Percentiles rank a stretch among this genome's conserved stretches.
Evolutionary conservation across 2,888 invertebrate genomes (phyloP).

Genomic region (Latrodectus hesperus): DNA sequence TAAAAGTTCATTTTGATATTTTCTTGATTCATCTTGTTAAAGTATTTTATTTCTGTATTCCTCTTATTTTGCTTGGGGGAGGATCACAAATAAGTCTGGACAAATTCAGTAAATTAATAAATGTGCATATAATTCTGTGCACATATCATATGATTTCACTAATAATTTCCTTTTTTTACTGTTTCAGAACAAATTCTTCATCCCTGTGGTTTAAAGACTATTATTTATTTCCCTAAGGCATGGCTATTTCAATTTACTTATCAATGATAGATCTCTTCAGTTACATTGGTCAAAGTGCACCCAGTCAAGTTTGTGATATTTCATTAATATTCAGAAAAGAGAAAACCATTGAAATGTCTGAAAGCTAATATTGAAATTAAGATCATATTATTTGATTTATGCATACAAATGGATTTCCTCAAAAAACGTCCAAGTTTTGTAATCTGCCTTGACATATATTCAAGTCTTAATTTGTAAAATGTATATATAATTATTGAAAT

Average conservation of each 20-base stretch:
- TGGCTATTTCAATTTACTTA: slow-evolving; percentile 26
- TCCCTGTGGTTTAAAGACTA: slow-evolving; percentile 48
- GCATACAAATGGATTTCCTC: slow-evolving; percentile 6
- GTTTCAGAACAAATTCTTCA: slow-evolving; percentile 27
- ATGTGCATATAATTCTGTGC: too few species aligned
- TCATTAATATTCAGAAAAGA: not conserved
- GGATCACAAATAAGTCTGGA: too few species aligned
- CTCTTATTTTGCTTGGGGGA: too few species aligned
- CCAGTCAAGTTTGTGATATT: not conserved
- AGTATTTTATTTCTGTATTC: too few species aligned
- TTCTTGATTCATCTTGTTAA: too few species aligned
- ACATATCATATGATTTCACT: not conserved
- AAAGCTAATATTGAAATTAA: not conserved
- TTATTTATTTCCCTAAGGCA: slow-evolving; percentile 40
- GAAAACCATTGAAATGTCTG: not conserved
- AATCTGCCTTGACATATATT: slow-evolving; percentile 37
- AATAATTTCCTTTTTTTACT: not conserved
- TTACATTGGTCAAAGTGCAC: too few species aligned
- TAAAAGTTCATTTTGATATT: too few species aligned
- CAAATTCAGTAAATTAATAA: too few species aligned
- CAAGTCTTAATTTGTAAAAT: slow-evolving; percentile 24
- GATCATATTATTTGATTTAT: not conserved
- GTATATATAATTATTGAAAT: slow-evolving; percentile 35
- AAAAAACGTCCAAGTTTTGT: slow-evolving; percentile 47
- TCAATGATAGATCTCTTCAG: not conserved